These are phyloP conservation scores for Campodea augens DNA, from an alignment of 1,140 invertebrate genomes.

Conservation along the genomic window DNA sequence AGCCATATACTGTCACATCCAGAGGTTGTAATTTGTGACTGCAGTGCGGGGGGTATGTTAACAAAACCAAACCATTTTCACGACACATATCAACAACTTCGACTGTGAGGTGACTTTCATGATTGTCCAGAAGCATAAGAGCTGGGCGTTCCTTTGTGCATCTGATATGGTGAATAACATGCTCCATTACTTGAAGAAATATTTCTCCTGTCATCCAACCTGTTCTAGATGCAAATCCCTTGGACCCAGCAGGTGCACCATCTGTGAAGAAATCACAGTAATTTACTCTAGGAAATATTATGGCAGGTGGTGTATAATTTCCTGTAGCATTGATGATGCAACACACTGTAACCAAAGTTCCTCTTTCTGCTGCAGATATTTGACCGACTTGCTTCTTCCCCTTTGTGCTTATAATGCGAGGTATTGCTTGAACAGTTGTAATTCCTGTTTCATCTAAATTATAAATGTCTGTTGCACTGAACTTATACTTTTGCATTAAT, in stretches of 20 bases:
- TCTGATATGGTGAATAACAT: conserved; percentile 19
- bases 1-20: conserved; percentile 18
- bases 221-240: conserved; percentile 22
- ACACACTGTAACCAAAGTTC: conserved; percentile 23
- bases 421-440: conserved; percentile 20
- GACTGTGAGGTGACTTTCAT: conserved; percentile 14
- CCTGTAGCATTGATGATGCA: conserved; percentile 22
- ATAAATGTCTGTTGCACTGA: conserved; percentile 16
- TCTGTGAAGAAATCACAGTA: conserved; percentile 22
- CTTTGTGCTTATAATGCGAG: conserved; percentile 18
- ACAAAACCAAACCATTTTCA: conserved; percentile 21
- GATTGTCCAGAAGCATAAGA: conserved; percentile 16
- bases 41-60: conserved; percentile 17
- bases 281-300: conserved; percentile 22
- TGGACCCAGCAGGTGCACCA: conserved; percentile 23
- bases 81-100: conserved; percentile 3
- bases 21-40: conserved; percentile 16
- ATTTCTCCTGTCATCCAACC: conserved; percentile 28
- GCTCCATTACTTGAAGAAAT: conserved; percentile 23
- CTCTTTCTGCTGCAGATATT: conserved; percentile 20
- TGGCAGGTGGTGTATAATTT: conserved; percentile 19
- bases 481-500: conserved; percentile 14
- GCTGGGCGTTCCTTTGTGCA: conserved; percentile 9
- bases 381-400: conserved; percentile 21
- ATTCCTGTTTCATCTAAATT: conserved; percentile 25